phyloP scores from a whole-genome alignment of 1,140 invertebrate genomes.

The Plodia interpunctella region DNA sequence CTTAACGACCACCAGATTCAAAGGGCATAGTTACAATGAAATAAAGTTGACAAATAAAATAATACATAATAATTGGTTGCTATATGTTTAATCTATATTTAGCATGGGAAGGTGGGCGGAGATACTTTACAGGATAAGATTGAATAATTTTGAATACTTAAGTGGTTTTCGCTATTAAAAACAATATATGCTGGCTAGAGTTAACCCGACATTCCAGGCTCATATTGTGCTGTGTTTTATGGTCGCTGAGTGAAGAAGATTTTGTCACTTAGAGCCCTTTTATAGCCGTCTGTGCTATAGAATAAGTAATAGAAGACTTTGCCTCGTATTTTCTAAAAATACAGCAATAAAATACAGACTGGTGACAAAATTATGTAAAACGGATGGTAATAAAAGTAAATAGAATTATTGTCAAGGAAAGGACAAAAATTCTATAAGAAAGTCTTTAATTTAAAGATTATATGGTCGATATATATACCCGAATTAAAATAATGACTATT shows the following conservation, averaged over 20 bases:
- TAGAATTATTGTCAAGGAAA: too few species aligned
- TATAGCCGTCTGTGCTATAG: neutral
- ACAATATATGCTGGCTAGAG: too few species aligned
- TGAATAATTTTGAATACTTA: conserved; percentile 13
- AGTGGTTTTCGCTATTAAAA: neutral
- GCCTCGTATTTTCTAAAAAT: too few species aligned
- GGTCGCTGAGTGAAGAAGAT: neutral
- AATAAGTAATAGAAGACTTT: too few species aligned
- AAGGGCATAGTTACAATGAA: conserved; percentile 32
- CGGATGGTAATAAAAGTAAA: too few species aligned
- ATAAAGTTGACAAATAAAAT: conserved; percentile 33
- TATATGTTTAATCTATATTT: conserved; percentile 26
- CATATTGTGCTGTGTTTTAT: neutral
- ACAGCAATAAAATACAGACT: too few species aligned
- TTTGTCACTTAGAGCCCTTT: neutral
- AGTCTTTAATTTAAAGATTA: too few species aligned
- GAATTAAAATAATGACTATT: too few species aligned
- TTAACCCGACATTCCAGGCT: too few species aligned
- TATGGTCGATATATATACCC: too few species aligned
- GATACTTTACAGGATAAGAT: conserved; percentile 19
- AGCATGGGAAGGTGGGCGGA: conserved; percentile 17
- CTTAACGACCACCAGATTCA: conserved; percentile 22
- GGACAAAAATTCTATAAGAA: too few species aligned
- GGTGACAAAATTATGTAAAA: too few species aligned
- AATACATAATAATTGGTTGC: conserved; percentile 36